phyloP scores from a whole-genome alignment of 2,888 invertebrate species.

The Pimpla rufipes region DNA sequence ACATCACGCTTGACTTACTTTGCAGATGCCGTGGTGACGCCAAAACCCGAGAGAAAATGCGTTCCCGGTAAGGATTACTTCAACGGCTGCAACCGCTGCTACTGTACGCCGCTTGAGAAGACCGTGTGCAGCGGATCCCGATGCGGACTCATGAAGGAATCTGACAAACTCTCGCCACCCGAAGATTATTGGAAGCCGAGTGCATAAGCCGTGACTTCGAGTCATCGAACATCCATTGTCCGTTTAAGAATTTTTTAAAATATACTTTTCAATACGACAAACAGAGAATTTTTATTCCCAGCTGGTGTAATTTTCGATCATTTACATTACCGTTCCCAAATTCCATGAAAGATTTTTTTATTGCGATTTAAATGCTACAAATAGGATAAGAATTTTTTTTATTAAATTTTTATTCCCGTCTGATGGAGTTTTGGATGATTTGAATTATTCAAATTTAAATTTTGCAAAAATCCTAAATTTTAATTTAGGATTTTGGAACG shows the following conservation, averaged over 20 bases:
- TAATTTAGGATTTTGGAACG: too few species aligned
- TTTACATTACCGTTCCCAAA: too few species aligned
- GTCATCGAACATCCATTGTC: background rate
- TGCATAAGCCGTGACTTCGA: background rate
- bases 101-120: background rate
- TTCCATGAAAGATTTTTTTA: too few species aligned
- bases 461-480: too few species aligned
- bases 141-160: background rate
- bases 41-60: background rate
- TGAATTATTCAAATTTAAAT: too few species aligned
- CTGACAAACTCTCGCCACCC: background rate
- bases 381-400: too few species aligned
- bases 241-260: background rate
- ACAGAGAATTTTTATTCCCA: too few species aligned
- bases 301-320: background rate
- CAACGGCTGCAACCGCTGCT: background rate
- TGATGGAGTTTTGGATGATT: background rate
- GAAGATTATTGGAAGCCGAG: background rate
- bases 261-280: too few species aligned
- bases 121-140: background rate
- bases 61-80: constrained; percentile 8
- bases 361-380: too few species aligned
- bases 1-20: background rate
- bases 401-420: too few species aligned
- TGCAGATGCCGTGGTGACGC: background rate